phyloP scores from a whole-genome alignment of 2,113 vertebrate species.

The Mobula hypostoma region DNA sequence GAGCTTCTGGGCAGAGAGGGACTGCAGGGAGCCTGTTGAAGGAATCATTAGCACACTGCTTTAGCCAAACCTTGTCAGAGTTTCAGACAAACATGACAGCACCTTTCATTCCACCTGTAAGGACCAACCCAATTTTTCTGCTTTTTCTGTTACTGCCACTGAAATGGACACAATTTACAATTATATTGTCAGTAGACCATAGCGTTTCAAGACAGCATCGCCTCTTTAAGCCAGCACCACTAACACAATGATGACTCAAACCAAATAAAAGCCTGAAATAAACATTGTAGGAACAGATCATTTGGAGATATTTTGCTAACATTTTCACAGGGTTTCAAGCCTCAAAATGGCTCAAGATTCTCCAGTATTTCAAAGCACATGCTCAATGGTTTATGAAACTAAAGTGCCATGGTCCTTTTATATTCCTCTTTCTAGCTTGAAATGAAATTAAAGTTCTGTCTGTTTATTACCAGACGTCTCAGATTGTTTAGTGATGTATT shows the following conservation, averaged over 20 bases:
- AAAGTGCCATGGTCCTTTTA: not conserved
- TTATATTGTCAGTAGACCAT: too few species aligned
- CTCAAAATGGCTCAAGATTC: not conserved
- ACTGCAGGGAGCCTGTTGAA: not conserved
- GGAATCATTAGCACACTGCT: too few species aligned
- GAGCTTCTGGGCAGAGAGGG: not conserved
- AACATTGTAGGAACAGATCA: not conserved
- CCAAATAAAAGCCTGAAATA: not conserved
- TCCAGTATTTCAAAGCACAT: not conserved
- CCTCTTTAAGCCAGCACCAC: not conserved
- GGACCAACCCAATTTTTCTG: too few species aligned
- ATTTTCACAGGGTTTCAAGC: not conserved
- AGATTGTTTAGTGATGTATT: not conserved
- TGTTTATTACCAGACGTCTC: slow-evolving; percentile 28
- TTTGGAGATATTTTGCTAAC: not conserved
- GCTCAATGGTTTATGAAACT: not conserved
- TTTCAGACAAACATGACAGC: too few species aligned
- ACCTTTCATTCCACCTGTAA: too few species aligned
- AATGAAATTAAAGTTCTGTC: slow-evolving; percentile 19
- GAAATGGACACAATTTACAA: too few species aligned
- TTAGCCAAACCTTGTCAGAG: too few species aligned
- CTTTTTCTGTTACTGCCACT: too few species aligned
- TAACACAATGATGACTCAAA: not conserved
- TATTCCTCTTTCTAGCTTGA: not conserved
- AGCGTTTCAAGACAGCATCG: too few species aligned